phyloP scores from a whole-genome alignment of 2,113 vertebrate genomes.

The Plecturocebus donacophilus region DNA sequence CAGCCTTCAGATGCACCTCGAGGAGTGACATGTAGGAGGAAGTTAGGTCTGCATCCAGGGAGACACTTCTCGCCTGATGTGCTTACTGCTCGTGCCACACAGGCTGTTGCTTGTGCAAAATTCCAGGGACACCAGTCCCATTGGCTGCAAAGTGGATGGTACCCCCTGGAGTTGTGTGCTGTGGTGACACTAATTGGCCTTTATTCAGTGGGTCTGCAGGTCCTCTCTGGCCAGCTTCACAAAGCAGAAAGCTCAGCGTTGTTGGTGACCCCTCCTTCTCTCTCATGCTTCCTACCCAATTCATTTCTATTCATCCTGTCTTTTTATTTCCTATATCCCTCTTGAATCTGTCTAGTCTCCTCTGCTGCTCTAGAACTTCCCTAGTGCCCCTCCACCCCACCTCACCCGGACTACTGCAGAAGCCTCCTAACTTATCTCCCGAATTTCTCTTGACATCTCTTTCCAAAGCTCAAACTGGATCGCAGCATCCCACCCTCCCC shows the following conservation, averaged over 20 bases:
- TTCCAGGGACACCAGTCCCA: background rate
- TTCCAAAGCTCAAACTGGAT: background rate
- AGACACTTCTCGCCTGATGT: background rate
- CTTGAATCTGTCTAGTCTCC: background rate
- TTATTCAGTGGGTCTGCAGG: background rate
- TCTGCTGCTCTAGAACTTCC: background rate
- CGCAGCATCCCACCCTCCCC: background rate
- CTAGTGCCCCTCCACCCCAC: background rate
- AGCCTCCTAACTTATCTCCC: background rate
- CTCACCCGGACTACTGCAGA: background rate
- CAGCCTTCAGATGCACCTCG: background rate
- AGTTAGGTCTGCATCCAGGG: background rate
- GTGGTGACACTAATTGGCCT: background rate
- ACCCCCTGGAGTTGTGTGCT: background rate
- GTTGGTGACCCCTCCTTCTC: background rate
- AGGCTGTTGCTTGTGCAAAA: background rate
- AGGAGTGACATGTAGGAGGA: background rate
- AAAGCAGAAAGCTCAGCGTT: background rate
- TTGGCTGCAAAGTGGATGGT: background rate
- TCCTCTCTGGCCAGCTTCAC: background rate
- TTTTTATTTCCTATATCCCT: background rate
- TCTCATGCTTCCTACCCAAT: background rate
- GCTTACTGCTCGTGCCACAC: background rate
- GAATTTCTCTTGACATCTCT: background rate
- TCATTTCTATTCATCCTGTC: background rate